Base-by-base conservation (phyloP, 2,797 vertebrate genomes). In the Harpagifer antarcticus region DNA sequence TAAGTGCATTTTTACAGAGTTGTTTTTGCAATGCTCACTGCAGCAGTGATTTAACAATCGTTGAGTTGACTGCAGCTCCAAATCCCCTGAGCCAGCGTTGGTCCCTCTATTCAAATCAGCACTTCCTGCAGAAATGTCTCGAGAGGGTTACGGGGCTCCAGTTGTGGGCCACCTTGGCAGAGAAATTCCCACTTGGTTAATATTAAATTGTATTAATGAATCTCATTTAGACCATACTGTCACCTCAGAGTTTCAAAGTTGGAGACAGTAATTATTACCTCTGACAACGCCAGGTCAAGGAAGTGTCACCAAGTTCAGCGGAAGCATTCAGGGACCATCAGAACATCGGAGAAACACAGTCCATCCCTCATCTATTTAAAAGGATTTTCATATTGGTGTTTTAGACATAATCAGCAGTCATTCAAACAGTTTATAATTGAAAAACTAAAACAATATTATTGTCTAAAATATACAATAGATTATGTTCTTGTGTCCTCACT, bases 151-250 rank as follows among this genome's bases (percentile, higher is more conserved):
- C 13, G 17, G 23, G 42, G 31, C 54, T 59, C 55, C 65, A 13
- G 40, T 40, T 17, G 52, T 58, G 57, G 45, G 63, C 17, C 17
- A 17, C 23, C 59, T 44, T 52, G 40, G 47, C 63, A 69, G 57
- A 68, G 40, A 56, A 85, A 83, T 43, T 74, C 80, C 73, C 78
- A n/a, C 68, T 40, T 8, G 17, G 57, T 86, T 72, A 84, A 81
- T 86, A 84, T 81, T 87, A 75, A n/a, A 89, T 79, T 44, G 45
- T 59, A 77, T 72, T 81, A 81, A 82, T 81, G 61, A 81, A 72
- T 27, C 70, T 84, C 40, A 70, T 75, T 79, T 61, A 19, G 49
- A 68, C 57, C 60, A 40, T 74, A 68, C 60, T 81, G 83, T 83
- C 77, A 86, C 0, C 59, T 5, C 23, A 23, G 14, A 61, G 48